Conservation (phyloP, 2,888 invertebrate genomes). For the Sylvicola cinctus region DNA sequence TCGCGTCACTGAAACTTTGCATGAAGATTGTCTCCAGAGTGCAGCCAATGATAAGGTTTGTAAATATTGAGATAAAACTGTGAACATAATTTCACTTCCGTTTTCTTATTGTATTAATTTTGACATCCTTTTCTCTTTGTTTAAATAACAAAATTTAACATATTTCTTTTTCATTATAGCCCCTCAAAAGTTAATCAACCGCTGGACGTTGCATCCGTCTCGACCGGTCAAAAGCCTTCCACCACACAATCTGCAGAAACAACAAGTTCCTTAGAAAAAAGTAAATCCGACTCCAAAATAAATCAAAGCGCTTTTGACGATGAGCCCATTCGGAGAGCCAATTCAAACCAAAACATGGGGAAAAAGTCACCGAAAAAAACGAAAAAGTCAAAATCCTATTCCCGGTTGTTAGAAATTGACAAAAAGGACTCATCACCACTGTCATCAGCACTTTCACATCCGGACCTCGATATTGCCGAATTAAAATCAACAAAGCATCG, state of each 20-base stretch:
- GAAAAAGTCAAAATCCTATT: conserved; percentile 36
- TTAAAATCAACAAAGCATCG: conserved; percentile 18
- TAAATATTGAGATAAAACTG: too few species aligned
- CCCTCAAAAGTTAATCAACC: too few species aligned
- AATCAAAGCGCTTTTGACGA: conserved; percentile 19
- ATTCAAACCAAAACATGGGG: conserved; percentile 31
- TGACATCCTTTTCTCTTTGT: too few species aligned
- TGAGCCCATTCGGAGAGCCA: conserved; percentile 29
- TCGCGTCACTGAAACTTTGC: conserved; percentile 41
- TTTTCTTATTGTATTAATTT: not conserved
- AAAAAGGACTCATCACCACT: conserved; percentile 24
- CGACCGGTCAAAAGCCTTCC: not conserved
- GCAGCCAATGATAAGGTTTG: conserved; percentile 36
- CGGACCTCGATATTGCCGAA: conserved; percentile 11
- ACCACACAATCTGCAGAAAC: not conserved
- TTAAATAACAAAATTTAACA: not conserved
- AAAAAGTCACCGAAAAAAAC: conserved; percentile 21
- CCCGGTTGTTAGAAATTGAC: conserved; percentile 31
- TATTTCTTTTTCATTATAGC: not conserved
- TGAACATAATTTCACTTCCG: too few species aligned
- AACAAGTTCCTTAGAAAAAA: conserved; percentile 30
- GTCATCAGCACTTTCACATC: conserved; percentile 15
- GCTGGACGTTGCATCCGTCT: not conserved
- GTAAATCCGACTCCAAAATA: conserved; percentile 43
- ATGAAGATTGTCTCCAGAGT: conserved; percentile 54